Conservation (phyloP, 2,113 vertebrate genomes). For the Equus quagga region DNA sequence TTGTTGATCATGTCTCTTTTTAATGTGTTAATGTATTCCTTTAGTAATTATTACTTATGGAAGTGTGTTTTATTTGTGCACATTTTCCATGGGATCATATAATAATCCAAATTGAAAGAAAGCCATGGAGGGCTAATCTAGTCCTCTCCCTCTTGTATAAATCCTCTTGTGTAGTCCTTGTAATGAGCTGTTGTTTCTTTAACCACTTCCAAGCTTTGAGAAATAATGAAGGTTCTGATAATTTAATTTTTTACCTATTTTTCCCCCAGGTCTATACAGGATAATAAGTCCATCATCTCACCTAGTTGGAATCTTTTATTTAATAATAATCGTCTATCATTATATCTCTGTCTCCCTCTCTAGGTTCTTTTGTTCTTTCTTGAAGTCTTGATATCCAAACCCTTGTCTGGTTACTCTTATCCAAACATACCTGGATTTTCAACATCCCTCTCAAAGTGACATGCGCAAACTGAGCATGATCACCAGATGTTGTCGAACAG, state of each 20-base stretch:
- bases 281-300: neutral
- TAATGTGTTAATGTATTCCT: neutral
- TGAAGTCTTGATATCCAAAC: neutral
- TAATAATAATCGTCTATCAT: neutral
- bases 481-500: neutral
- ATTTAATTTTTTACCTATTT: neutral
- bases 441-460: neutral
- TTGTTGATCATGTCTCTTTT: neutral
- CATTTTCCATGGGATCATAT: neutral
- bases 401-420: neutral
- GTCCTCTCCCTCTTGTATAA: neutral
- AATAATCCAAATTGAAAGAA: neutral
- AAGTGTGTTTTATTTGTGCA: neutral
- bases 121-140: neutral
- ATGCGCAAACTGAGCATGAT: neutral
- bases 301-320: neutral
- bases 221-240: neutral
- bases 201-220: neutral
- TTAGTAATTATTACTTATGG: neutral
- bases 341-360: neutral
- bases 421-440: neutral
- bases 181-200: neutral
- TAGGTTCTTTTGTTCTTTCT: constrained; percentile 17
- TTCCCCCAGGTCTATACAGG: neutral
- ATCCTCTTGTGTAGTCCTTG: neutral